Percentiles rank a stretch among this genome's conserved stretches.
Conservation (phyloP, 1,140 invertebrate genomes). For the Rhagoletis zephyria region DNA sequence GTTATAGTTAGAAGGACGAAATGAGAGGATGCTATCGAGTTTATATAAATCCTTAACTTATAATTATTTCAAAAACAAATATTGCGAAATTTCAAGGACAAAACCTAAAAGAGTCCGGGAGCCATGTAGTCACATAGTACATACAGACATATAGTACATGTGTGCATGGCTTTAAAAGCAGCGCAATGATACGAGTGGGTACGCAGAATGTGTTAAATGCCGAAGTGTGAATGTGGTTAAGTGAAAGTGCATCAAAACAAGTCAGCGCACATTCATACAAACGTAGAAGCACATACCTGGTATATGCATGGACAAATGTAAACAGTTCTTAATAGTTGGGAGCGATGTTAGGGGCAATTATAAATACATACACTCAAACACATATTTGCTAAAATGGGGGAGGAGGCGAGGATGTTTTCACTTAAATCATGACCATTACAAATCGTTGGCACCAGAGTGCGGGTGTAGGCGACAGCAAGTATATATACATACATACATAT, state of each 20-base stretch:
- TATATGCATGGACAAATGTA: neutral
- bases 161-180: too few relatives aligned
- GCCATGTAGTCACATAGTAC: neutral
- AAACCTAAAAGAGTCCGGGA: too few relatives aligned
- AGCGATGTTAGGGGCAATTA: neutral
- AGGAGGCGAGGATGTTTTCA: neutral
- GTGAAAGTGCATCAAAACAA: conserved; percentile 43
- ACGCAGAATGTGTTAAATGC: neutral
- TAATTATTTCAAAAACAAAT: too few relatives aligned
- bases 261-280: neutral
- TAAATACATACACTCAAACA: neutral
- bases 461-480: neutral
- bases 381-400: neutral
- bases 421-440: neutral
- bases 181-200: neutral
- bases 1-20: too few relatives aligned
- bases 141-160: neutral
- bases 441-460: neutral
- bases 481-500: neutral
- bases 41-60: too few relatives aligned
- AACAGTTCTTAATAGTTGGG: neutral
- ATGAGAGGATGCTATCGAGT: too few relatives aligned
- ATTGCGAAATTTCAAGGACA: too few relatives aligned
- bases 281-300: neutral
- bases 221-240: conserved; percentile 13